Evolutionary conservation across 35 echinoderm and acorn worm species (phyloP).

Genomic region (Apostichopus japonicus): DNA sequence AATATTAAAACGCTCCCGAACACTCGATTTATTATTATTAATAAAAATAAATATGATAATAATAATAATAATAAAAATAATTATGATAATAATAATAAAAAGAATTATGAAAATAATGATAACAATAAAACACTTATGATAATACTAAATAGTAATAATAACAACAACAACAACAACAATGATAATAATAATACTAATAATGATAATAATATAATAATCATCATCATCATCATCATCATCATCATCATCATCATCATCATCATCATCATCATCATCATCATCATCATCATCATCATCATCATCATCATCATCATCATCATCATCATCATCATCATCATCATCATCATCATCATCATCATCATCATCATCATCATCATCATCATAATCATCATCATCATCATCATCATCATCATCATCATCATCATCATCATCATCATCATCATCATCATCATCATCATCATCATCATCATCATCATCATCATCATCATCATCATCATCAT

Average conservation of each 20-base stretch:
- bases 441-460: neutral
- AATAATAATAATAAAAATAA: conserved; percentile 14
- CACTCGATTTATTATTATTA: too few species aligned
- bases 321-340: conserved; percentile 23
- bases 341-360: conserved; percentile 40
- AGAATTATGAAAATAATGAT: conserved; percentile 14
- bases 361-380: conserved; percentile 23
- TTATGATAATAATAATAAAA: conserved; percentile 17
- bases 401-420: conserved; percentile 5
- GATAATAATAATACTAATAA: conserved; percentile 13
- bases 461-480: conserved; percentile 3
- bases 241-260: conserved; percentile 1
- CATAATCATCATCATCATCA: too few species aligned
- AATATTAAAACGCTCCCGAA: too few species aligned
- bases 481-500: neutral
- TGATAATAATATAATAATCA: conserved; percentile 9
- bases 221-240: neutral
- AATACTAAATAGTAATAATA: too few species aligned
- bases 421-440: neutral
- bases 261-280: conserved; percentile 35
- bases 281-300: conserved; percentile 40
- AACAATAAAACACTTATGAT: too few species aligned
- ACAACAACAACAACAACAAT: neutral
- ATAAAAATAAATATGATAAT: neutral
- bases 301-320: conserved; percentile 26